A percentile compares a stretch with the other conserved stretches of the same genome.
These are phyloP conservation scores for Vanacampus margaritifer DNA, from an alignment of 2,113 vertebrate species.

Conservation along the genomic window DNA sequence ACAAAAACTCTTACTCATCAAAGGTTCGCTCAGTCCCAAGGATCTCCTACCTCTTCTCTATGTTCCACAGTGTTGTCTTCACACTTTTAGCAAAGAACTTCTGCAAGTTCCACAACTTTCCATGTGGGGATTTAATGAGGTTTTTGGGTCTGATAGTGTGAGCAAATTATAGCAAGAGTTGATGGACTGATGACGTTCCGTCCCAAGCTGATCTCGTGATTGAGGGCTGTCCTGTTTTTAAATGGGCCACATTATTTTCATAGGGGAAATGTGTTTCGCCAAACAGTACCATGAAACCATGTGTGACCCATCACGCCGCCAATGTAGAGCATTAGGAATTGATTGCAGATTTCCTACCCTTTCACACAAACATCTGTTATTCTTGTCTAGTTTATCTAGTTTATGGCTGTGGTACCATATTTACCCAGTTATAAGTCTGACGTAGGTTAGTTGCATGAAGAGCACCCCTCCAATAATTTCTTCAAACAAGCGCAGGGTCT, in stretches of 20 bases:
- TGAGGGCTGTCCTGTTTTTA: constrained; percentile 37
- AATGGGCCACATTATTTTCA: constrained; percentile 23
- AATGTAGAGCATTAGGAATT: constrained; percentile 22
- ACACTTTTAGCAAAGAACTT: constrained; percentile 47
- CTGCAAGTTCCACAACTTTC: constrained; percentile 58
- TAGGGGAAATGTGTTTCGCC: constrained; percentile 5
- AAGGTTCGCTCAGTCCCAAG: constrained; percentile 62
- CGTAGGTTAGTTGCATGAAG: constrained; percentile 8
- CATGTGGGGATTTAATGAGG: constrained; percentile 59
- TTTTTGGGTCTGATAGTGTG: constrained; percentile 51
- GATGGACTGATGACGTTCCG: constrained; percentile 26
- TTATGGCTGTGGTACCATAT: constrained; percentile 12
- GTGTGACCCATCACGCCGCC: constrained; percentile 21
- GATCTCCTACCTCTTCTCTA: constrained; percentile 39
- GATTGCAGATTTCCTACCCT: constrained; percentile 18
- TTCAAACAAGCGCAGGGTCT: constrained; percentile 37
- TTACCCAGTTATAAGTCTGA: constrained; percentile 19
- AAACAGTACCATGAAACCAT: background rate
- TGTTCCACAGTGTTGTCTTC: constrained; percentile 60
- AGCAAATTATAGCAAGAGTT: constrained; percentile 53
- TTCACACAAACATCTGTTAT: constrained; percentile 24
- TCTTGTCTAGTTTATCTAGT: background rate
- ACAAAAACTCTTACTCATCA: constrained; percentile 75
- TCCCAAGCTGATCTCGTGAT: constrained; percentile 37
- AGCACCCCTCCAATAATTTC: constrained; percentile 28